Percentiles rank a stretch among this genome's conserved stretches.
These are phyloP conservation scores for Drosophila longiperda DNA, from an alignment of 2,888 invertebrate genomes.

Conservation along the genomic window DNA sequence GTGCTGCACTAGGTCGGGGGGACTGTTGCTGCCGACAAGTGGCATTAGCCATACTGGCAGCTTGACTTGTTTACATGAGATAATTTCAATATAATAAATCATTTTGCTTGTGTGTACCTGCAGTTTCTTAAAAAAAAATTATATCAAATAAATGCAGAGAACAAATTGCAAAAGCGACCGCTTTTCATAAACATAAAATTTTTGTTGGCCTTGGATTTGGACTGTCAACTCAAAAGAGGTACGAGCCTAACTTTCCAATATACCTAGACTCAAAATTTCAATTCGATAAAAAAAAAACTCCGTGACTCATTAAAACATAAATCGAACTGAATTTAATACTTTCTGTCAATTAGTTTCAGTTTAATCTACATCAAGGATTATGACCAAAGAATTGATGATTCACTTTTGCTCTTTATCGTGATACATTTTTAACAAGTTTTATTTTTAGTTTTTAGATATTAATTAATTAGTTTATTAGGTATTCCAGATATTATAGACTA, in stretches of 20 bases:
- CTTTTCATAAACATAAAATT: conserved; percentile 28
- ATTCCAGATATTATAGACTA: background rate
- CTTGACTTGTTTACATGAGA: conserved; percentile 84
- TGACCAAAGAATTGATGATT: conserved; percentile 10
- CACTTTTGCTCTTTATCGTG: conserved; percentile 8
- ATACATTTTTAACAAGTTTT: conserved; percentile 8
- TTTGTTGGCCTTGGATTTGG: conserved; percentile 49
- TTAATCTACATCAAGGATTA: conserved; percentile 17
- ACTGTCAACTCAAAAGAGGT: conserved; percentile 51
- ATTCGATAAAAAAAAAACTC: background rate
- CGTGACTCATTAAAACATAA: conserved; percentile 31
- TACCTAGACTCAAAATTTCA: conserved; percentile 23
- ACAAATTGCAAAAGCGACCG: background rate
- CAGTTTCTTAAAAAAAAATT: conserved; percentile 44
- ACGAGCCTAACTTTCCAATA: conserved; percentile 37
- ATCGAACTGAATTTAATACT: background rate
- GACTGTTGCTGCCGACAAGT: conserved; percentile 65
- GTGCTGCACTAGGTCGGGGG: conserved; percentile 1
- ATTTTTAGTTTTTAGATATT: background rate
- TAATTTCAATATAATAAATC: conserved; percentile 82
- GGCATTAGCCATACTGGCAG: conserved; percentile 78
- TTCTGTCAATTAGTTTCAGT: background rate
- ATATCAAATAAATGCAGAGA: conserved; percentile 37
- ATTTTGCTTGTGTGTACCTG: conserved; percentile 50
- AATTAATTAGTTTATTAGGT: background rate